Evolutionary conservation across 2,888 invertebrate species (phyloP).

Genomic region (Pherbina coryleti): DNA sequence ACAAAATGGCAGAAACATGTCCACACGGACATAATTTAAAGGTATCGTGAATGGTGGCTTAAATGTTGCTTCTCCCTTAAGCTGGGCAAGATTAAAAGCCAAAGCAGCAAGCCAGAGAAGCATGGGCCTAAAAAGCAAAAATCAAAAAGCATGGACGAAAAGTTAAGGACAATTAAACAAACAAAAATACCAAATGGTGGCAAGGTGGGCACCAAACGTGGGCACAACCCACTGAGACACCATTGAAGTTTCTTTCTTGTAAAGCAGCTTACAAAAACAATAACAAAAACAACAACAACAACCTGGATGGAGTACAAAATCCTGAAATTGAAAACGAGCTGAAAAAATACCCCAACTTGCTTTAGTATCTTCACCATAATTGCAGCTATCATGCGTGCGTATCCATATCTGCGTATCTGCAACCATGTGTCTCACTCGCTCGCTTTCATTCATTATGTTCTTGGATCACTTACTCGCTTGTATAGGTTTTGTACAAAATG

Average conservation of each 20-base stretch:
- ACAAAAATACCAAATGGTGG: too few species aligned
- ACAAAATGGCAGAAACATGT: too few species aligned
- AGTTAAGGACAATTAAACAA: too few species aligned
- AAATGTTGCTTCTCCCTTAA: too few species aligned
- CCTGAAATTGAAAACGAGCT: background rate
- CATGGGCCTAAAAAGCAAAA: too few species aligned
- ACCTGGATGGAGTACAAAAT: background rate
- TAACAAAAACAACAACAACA: background rate
- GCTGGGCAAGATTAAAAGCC: too few species aligned
- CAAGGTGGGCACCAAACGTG: too few species aligned
- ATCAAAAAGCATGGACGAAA: too few species aligned
- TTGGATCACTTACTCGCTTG: background rate
- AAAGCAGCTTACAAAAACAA: background rate
- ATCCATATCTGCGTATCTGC: constrained; percentile 25
- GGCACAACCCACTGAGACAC: background rate
- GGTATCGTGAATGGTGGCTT: too few species aligned
- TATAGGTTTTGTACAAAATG: background rate
- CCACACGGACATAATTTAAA: too few species aligned
- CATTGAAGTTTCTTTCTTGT: background rate
- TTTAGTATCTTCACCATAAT: constrained; percentile 12
- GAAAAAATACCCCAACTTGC: background rate
- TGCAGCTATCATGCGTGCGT: constrained; percentile 26
- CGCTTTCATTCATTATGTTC: background rate
- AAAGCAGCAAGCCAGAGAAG: too few species aligned
- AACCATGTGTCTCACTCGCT: background rate